A percentile compares a stretch with the other conserved stretches of the same genome.
Conservation (phyloP, 2,888 invertebrate genomes). For the Eudasyphora cyanicolor region DNA sequence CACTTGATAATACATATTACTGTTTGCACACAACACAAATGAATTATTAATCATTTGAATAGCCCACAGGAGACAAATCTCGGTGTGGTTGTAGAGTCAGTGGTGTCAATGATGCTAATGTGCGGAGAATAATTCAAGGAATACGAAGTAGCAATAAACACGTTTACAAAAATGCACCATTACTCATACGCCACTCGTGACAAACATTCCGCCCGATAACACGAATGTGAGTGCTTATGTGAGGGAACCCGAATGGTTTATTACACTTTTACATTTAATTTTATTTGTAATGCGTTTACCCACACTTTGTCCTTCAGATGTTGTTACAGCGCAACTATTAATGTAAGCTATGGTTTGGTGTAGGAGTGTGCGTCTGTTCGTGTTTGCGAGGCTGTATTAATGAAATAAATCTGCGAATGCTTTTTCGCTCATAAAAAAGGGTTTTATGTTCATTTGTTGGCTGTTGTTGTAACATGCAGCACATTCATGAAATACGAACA, state of each 20-base stretch:
- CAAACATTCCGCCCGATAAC: not conserved
- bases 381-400: constrained; percentile 51
- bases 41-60: not conserved
- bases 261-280: not conserved
- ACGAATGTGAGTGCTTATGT: not conserved
- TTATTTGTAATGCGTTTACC: not conserved
- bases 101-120: not conserved
- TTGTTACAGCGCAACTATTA: not conserved
- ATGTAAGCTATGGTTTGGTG: not conserved
- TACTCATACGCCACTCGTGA: not conserved
- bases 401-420: constrained; percentile 51
- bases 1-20: not conserved
- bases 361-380: constrained; percentile 15
- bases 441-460: constrained; percentile 37
- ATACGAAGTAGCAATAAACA: not conserved
- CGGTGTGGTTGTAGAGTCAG: not conserved
- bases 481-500: constrained; percentile 21
- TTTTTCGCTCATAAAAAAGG: constrained; percentile 45
- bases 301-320: not conserved
- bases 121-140: not conserved
- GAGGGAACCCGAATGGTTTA: not conserved
- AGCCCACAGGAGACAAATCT: not conserved
- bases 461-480: constrained; percentile 29
- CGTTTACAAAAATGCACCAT: not conserved
- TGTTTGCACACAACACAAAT: not conserved